Conservation (phyloP, 2,797 vertebrate genomes). For the Meriones psammophilus region DNA sequence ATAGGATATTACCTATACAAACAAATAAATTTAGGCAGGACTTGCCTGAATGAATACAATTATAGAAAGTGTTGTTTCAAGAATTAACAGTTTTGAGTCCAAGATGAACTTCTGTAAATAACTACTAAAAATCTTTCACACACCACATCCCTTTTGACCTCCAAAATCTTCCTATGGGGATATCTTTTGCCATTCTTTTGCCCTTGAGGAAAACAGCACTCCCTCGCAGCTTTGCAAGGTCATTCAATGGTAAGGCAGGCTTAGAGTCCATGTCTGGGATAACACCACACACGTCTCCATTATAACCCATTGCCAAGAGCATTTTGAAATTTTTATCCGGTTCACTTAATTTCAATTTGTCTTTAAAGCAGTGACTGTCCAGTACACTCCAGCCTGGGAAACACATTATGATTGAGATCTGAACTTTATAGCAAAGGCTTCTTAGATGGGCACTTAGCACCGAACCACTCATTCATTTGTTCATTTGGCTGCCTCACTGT, state of each 20-base stretch:
- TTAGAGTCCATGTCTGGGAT: background rate
- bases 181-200: background rate
- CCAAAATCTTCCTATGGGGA: background rate
- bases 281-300: background rate
- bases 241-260: background rate
- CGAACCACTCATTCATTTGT: background rate
- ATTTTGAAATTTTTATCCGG: conserved; percentile 37
- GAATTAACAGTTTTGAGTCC: conserved; percentile 13
- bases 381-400: background rate
- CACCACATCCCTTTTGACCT: background rate
- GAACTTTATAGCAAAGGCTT: background rate
- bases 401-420: background rate
- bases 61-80: background rate
- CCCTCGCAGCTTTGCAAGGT: background rate
- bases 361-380: conserved; percentile 28
- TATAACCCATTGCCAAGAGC: background rate
- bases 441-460: background rate
- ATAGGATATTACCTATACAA: background rate
- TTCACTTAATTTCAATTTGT: conserved; percentile 69
- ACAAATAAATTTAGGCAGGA: background rate
- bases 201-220: background rate
- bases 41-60: conserved; percentile 29
- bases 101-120: background rate
- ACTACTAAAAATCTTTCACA: background rate
- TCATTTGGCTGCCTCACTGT: background rate